Evolutionary conservation across 2,888 invertebrate genomes (phyloP), one percentile per base, ranked within the genome.

Genomic region (Cartodere bifasciata): DNA sequence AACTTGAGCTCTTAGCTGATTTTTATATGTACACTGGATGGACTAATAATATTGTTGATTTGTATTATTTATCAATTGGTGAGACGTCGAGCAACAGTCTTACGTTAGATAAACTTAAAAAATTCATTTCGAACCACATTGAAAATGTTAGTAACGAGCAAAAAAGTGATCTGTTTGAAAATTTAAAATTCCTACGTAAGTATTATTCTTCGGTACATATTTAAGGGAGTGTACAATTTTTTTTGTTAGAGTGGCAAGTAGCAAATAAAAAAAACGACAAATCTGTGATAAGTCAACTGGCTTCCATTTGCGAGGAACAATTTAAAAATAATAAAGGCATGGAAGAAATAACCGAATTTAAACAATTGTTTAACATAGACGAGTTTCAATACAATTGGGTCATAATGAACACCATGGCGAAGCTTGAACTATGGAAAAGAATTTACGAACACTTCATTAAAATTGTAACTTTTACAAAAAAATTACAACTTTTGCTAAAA

Each of bases 1-100:
- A 75, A 39, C 65, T 75, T 16, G 66, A 67, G 7, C 80, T 83
- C 50, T 66, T 82, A 2, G 70, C 73, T 2, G 79, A 82, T 55
- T 57, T 82, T 31, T 62, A 84, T n/a, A 75, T 76, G 81, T 82
- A 63, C 65, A 72, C 59, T 49, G 32, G 20, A 39, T 29, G 32
- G 35, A 34, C 3, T 6, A 12, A 7, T n/a, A n/a, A 4, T n/a
- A 17, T 11, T 21, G 13, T 12, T 28, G 21, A 4, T 11, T 11
- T 9, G 10, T 10, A n/a, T n/a, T n/a, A n/a, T n/a, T n/a, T n/a
- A n/a, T n/a, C n/a, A n/a, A n/a, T n/a, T n/a, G n/a, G n/a, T n/a
- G n/a, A n/a, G n/a, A n/a, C n/a, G n/a, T n/a, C n/a, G n/a, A n/a
- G n/a, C n/a, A n/a, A n/a, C n/a, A n/a, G n/a, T n/a, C n/a, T n/a